These are phyloP conservation scores for Calliopsis andreniformis DNA, from an alignment of 1,140 invertebrate species.

Conservation along the genomic window DNA sequence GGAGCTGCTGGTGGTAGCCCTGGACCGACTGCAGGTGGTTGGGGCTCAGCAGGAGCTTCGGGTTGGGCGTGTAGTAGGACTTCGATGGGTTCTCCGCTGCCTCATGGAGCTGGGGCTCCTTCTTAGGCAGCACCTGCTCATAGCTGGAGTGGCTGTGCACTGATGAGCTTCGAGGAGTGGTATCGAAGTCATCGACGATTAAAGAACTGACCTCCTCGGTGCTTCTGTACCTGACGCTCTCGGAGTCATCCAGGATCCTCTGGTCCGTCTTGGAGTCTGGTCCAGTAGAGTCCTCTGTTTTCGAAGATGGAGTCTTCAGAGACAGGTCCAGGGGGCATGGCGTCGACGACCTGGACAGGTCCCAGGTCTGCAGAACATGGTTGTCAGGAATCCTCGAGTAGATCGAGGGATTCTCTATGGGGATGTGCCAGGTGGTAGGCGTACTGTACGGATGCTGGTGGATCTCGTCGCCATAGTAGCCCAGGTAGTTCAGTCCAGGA, in stretches of 20 bases:
- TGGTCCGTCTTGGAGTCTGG: slow-evolving; percentile 75
- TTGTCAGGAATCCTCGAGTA: slow-evolving; percentile 49
- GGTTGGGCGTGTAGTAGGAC: slow-evolving; percentile 57
- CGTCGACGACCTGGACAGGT: slow-evolving; percentile 56
- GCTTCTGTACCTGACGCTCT: slow-evolving; percentile 35
- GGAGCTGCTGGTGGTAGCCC: slow-evolving; percentile 69
- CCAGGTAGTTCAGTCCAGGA: slow-evolving; percentile 73
- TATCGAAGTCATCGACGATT: slow-evolving; percentile 54
- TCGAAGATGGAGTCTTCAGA: slow-evolving; percentile 73
- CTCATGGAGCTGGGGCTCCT: slow-evolving; percentile 42
- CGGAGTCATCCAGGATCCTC: slow-evolving; percentile 51
- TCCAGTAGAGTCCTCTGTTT: slow-evolving; percentile 69
- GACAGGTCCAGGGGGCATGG: slow-evolving; percentile 80
- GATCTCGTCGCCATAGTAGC: slow-evolving; percentile 73
- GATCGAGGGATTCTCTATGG: slow-evolving; percentile 64
- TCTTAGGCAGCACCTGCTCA: slow-evolving; percentile 47
- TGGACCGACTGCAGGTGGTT: slow-evolving; percentile 59
- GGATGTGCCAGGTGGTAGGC: slow-evolving; percentile 58
- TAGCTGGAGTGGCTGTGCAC: slow-evolving; percentile 54
- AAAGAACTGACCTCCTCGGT: slow-evolving; percentile 26
- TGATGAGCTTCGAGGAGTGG: slow-evolving; percentile 34
- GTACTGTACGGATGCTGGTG: slow-evolving; percentile 61
- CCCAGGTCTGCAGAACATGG: slow-evolving; percentile 62
- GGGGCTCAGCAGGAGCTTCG: slow-evolving; percentile 65
- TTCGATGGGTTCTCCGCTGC: slow-evolving; percentile 35